phyloP scores from a whole-genome alignment of 2,888 invertebrate genomes.

The Acanthopleura granulata region DNA sequence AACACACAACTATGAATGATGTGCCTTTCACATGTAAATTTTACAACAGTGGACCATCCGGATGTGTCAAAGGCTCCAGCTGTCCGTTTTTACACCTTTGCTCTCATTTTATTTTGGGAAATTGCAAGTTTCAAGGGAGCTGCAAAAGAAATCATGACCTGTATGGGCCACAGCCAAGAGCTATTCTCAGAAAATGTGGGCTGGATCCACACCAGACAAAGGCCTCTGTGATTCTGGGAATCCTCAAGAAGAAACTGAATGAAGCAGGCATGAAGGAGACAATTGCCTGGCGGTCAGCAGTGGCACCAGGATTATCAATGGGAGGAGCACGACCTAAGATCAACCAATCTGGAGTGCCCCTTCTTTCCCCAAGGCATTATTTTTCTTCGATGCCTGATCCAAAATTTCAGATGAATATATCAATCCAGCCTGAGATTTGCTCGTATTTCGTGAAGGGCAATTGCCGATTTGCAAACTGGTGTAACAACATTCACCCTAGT shows the following conservation, averaged over 20 bases:
- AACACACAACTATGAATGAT: not conserved
- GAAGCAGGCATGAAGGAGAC: not conserved
- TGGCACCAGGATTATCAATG: not conserved
- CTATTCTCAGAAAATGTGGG: slow-evolving; percentile 15
- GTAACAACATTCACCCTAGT: slow-evolving; percentile 33
- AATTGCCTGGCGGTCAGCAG: not conserved
- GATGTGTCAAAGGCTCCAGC: not conserved
- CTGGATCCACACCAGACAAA: not conserved
- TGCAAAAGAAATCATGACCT: slow-evolving; percentile 44
- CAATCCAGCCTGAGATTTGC: slow-evolving; percentile 32
- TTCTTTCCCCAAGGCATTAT: no score
- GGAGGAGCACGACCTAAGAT: slow-evolving; percentile 8
- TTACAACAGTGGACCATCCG: not conserved
- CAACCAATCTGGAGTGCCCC: no score
- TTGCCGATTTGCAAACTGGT: slow-evolving; percentile 38
- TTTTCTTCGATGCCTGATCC: no score
- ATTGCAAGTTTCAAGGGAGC: slow-evolving; percentile 37
- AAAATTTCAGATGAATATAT: not conserved
- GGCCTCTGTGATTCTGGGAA: not conserved
- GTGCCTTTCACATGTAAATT: not conserved
- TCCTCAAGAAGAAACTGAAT: not conserved
- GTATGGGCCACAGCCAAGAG: slow-evolving; percentile 25
- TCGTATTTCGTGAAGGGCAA: slow-evolving; percentile 35
- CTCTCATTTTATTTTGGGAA: slow-evolving; percentile 14
- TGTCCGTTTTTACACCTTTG: not conserved